A percentile compares a stretch with the other conserved stretches of the same genome.
These are phyloP conservation scores for Junonia oenone DNA, from an alignment of 2,888 invertebrate species.

Conservation along the genomic window DNA sequence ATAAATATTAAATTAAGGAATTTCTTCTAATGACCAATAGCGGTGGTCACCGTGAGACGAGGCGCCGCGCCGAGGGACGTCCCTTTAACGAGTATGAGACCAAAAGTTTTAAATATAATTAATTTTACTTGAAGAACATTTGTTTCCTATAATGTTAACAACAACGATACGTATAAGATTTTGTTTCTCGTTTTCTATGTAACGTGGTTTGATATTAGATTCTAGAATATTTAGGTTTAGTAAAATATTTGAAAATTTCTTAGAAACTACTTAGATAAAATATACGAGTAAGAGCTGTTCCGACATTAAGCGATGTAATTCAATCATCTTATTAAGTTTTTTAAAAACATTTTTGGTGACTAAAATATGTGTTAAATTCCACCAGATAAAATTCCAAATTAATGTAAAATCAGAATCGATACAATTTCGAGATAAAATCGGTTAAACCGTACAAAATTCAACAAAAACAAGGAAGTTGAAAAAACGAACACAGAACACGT, in stretches of 20 bases:
- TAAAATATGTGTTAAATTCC: not conserved
- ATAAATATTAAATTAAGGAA: conserved; percentile 14
- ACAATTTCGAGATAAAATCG: not conserved
- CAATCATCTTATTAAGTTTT: too few relatives aligned
- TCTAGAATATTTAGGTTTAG: too few relatives aligned
- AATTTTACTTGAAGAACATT: not conserved
- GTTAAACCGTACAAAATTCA: not conserved
- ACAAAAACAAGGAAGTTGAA: not conserved
- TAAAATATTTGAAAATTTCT: too few relatives aligned
- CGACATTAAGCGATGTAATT: too few relatives aligned
- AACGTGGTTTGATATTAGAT: too few relatives aligned
- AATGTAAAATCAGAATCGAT: not conserved
- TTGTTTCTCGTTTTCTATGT: not conserved
- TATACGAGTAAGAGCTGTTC: too few relatives aligned
- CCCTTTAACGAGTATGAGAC: conserved; percentile 14
- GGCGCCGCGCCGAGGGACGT: conserved; percentile 27
- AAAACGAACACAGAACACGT: conserved; percentile 17
- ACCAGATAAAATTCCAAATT: not conserved
- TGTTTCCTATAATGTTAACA: conserved; percentile 4
- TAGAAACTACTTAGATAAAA: too few relatives aligned
- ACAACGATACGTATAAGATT: not conserved
- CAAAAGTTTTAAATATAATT: not conserved
- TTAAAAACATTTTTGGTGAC: not conserved
- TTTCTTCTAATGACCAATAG: conserved; percentile 9
- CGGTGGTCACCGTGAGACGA: conserved; percentile 4